Evolutionary conservation across 2,113 vertebrate species (phyloP), one percentile per base, ranked within the genome.

Genomic region (Madoqua kirkii): DNA sequence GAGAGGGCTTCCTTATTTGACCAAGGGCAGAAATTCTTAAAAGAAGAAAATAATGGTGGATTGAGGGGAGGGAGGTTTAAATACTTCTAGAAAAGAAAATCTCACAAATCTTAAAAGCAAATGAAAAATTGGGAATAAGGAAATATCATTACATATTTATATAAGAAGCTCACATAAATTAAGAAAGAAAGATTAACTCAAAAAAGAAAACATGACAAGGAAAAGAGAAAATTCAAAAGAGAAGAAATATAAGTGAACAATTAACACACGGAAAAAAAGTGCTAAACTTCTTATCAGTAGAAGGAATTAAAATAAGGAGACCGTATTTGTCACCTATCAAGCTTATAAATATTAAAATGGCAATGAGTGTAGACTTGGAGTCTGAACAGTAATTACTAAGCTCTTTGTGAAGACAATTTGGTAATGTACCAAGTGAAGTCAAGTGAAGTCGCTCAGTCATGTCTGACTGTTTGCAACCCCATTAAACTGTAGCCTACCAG

Each of bases 141-240:
- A 55, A 91, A 86, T 48, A 91, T 62, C 55, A 27, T 76, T 43
- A 43, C 11, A 15, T 43, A 43, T 76, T 76, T 76, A 43, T 43
- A 76, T 27, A 91, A 83, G 31, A 14, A 93, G 50, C 36, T 76
- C 29, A 64, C 7, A 60, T 17, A 89, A 85, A 85, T 82, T 67
- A 86, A 91, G 50, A 84, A 89, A 84, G 83, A 93, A 91, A 89
- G 29, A 89, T 86, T 29, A 95, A 89, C 5, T 25, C 21, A n/a
- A 78, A 50, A 71, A 48, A 43, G 48, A 89, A 83, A 97, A 85
- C 15, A 11, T 84, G 79, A 67, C 55, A 60, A 64, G 54, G 33
- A 87, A 45, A 95, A 93, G 48, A 64, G 17, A 67, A 97, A 94
- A 97, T 62, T 96, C 7, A 17, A 45, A 85, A 93, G 25, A 76